Percentiles rank a stretch among this genome's conserved stretches.
These are phyloP conservation scores for Branchellion lobata DNA, from an alignment of 2,888 invertebrate species.

Conservation along the genomic window DNA sequence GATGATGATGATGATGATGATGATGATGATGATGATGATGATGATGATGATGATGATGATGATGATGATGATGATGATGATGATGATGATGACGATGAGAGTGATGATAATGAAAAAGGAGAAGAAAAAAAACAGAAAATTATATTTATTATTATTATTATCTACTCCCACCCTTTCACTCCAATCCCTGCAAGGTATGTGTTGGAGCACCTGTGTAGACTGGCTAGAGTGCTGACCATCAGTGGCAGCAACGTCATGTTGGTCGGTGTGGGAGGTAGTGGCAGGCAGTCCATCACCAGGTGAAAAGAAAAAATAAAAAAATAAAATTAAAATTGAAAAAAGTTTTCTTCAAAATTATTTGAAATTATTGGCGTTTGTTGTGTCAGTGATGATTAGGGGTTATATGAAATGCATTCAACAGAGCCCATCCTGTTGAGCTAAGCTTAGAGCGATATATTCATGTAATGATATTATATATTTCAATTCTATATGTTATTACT, in stretches of 20 bases:
- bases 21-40: conserved; percentile 8
- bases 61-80: conserved; percentile 24
- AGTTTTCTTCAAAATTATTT: not conserved
- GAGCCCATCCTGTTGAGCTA: too few species aligned
- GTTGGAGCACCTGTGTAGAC: conserved; percentile 78
- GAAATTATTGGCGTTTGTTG: not conserved
- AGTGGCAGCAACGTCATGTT: conserved; percentile 78
- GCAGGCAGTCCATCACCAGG: conserved; percentile 76
- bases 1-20: not conserved
- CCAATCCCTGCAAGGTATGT: conserved; percentile 69
- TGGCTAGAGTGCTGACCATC: conserved; percentile 75
- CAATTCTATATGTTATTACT: too few species aligned
- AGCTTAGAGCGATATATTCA: too few species aligned
- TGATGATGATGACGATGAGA: too few species aligned
- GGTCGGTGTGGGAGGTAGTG: conserved; percentile 82
- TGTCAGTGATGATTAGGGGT: too few species aligned
- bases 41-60: conserved; percentile 6
- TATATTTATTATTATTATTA: not conserved
- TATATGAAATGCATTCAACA: too few species aligned
- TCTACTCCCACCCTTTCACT: too few species aligned
- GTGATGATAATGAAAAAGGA: too few species aligned
- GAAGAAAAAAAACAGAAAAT: not conserved
- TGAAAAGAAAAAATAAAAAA: not conserved
- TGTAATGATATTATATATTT: too few species aligned
- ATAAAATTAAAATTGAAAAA: too few species aligned